These are phyloP conservation scores for Drosophila ambigua DNA, from an alignment of 1,140 invertebrate genomes.

Conservation along the genomic window DNA sequence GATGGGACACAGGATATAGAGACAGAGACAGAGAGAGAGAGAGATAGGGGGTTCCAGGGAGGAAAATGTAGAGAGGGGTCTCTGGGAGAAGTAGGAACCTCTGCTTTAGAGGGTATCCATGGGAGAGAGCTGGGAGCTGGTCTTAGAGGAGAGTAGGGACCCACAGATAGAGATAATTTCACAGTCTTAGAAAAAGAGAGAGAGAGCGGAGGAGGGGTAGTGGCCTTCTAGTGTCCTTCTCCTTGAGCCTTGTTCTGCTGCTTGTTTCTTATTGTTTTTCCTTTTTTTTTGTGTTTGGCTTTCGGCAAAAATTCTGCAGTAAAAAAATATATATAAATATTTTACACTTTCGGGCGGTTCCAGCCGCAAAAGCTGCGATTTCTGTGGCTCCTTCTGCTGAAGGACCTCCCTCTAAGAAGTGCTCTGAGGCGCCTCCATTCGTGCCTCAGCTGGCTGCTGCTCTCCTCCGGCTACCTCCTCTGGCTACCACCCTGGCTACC, in stretches of 20 bases:
- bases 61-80: not conserved
- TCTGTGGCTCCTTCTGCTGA: conserved; percentile 17
- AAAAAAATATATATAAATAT: conserved; percentile 52
- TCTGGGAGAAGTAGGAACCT: too few species aligned
- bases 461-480: not conserved
- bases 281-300: conserved; percentile 47
- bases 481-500: not conserved
- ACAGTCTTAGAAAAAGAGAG: not conserved
- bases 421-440: too few species aligned
- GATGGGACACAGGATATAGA: conserved; percentile 27
- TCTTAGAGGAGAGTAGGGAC: not conserved
- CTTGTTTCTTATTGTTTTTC: conserved; percentile 39
- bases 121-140: too few species aligned
- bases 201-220: not conserved
- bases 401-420: too few species aligned
- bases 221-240: conserved; percentile 11
- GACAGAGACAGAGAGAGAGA: not conserved
- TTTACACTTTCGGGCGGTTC: conserved; percentile 66
- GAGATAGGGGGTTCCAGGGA: not conserved
- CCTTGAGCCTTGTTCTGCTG: conserved; percentile 32
- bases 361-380: conserved; percentile 30
- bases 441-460: too few species aligned
- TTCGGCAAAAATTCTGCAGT: conserved; percentile 75
- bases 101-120: too few species aligned
- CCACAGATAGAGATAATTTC: not conserved